These are phyloP conservation scores for Sinhomidia bicolor DNA, from an alignment of 2,888 invertebrate genomes.

Conservation along the genomic window DNA sequence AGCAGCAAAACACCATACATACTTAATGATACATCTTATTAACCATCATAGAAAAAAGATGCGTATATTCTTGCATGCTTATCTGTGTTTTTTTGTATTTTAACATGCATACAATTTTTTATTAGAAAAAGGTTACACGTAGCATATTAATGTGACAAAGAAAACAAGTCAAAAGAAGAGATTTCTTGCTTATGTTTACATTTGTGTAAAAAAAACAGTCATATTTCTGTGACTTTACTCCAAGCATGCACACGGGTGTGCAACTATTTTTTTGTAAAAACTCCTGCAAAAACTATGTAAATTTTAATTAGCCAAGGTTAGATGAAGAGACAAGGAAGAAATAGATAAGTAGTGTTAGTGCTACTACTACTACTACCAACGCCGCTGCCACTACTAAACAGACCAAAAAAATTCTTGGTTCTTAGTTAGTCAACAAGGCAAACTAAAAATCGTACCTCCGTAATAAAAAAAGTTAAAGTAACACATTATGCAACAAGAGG, in stretches of 20 bases:
- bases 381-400: background rate
- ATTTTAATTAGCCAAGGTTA: constrained; percentile 47
- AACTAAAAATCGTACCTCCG: background rate
- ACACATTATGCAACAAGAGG: background rate
- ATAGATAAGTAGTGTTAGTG: too few species aligned
- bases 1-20: constrained; percentile 1
- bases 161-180: background rate
- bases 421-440: too few species aligned
- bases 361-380: background rate
- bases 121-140: constrained; percentile 6
- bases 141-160: constrained; percentile 25
- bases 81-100: background rate
- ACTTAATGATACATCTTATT: constrained; percentile 13
- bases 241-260: background rate
- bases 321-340: too few species aligned
- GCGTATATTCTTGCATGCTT: background rate
- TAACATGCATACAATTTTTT: too few species aligned
- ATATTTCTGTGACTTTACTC: background rate
- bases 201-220: constrained; percentile 11
- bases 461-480: background rate
- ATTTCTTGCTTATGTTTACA: constrained; percentile 17
- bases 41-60: background rate
- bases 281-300: constrained; percentile 44
- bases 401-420: background rate
- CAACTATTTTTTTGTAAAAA: constrained; percentile 1